phyloP scores from a whole-genome alignment of 2,113 vertebrate genomes.

The Plotosus lineatus region DNA sequence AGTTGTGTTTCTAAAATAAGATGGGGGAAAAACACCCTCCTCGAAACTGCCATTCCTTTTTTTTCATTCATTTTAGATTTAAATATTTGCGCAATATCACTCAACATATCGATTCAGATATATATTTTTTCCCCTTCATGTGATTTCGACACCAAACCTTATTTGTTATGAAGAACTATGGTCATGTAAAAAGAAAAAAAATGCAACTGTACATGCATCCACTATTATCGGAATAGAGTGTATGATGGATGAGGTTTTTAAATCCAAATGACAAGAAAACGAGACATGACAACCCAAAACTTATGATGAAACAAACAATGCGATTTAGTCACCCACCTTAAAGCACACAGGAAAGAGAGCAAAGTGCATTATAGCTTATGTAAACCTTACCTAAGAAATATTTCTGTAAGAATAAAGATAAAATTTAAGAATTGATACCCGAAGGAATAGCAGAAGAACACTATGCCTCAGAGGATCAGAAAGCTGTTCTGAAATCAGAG shows the following conservation, averaged over 20 bases:
- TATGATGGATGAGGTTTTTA: neutral
- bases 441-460: neutral
- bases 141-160: neutral
- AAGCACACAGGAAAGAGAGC: neutral
- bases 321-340: neutral
- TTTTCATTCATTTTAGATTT: neutral
- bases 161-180: neutral
- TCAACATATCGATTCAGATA: neutral
- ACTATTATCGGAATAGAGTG: neutral
- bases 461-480: neutral
- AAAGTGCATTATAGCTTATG: neutral
- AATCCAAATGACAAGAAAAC: neutral
- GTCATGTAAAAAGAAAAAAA: conserved; percentile 7
- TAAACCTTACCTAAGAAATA: neutral
- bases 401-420: neutral
- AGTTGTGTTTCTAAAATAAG: neutral
- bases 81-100: neutral
- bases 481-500: neutral
- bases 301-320: neutral
- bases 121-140: neutral
- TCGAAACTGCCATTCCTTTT: neutral
- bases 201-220: neutral
- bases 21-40: conserved; percentile 1
- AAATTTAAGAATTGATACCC: too few relatives aligned
- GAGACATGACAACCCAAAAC: neutral